Evolutionary conservation across 2,797 vertebrate species (phyloP), one percentile per base, ranked within the genome.

Genomic region (Avahi laniger): DNA sequence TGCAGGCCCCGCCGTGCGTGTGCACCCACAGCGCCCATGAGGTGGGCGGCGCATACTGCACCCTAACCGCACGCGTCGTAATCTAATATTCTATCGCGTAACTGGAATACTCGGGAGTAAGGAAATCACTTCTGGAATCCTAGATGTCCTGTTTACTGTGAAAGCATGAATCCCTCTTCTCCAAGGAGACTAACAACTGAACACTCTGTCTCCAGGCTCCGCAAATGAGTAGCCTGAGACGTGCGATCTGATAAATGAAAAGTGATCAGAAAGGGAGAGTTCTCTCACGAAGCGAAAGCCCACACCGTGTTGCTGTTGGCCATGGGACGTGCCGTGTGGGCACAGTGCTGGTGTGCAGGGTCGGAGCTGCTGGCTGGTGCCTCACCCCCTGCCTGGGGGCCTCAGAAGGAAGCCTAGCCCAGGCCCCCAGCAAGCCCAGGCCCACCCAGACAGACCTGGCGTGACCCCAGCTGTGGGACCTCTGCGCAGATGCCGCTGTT

Each of bases 51-150:
- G 0, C 4, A 3, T 2, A 2, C 24, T 6, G 13, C 5, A 26
- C 24, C 52, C 28, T 5, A 2, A 9, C 11, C 11, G 20, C 22
- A n/a, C 0, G 0, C 2, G 7, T 38, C 78, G 0, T 41, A 1
- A 2, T 41, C n/a, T 28, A 9, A 33, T 26, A 24, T 50, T 43
- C 70, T 6, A 7, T 8, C 3, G 20, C 22, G 2, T 18, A 33
- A 82, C 2, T 50, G 61, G 96, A 94, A 33, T 11, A 5, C 67
- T 30, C 1, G 1, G 4, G 38, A 41, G 57, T 24, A 5, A 6
- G 46, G 46, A 48, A 24, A 38, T 0, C 13, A 5, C 35, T 26
- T 52, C 7, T 9, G 28, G 59, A 67, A 26, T 20, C 65, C 10
- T 0, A 30, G 35, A 70, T 46, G 54, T 22, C 17, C 20, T 79